Evolutionary conservation across 2,888 invertebrate genomes (phyloP).

Genomic region (Trachelus tabidus): DNA sequence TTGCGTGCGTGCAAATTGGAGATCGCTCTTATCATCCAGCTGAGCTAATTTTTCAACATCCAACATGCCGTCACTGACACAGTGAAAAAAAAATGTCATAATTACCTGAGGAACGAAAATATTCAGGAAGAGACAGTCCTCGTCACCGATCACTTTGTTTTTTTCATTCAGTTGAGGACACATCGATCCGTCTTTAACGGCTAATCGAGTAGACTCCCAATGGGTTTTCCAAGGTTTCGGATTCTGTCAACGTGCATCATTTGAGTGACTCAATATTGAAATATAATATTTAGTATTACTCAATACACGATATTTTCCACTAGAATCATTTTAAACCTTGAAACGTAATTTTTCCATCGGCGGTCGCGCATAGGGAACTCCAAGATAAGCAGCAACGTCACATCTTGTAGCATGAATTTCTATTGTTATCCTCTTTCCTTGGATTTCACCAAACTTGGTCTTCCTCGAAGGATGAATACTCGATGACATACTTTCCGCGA

Average conservation of each 20-base stretch:
- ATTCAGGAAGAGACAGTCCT: constrained; percentile 57
- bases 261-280: not conserved
- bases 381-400: constrained; percentile 46
- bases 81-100: not conserved
- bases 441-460: not conserved
- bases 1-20: not conserved
- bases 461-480: not conserved
- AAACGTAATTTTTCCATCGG: constrained; percentile 49
- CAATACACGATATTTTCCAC: no score
- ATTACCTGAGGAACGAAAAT: constrained; percentile 54
- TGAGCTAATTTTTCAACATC: constrained; percentile 16
- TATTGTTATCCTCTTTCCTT: constrained; percentile 40
- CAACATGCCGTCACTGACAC: not conserved
- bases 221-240: constrained; percentile 42
- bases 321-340: constrained; percentile 37
- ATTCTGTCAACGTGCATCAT: constrained; percentile 27
- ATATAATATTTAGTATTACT: no score
- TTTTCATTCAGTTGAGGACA: constrained; percentile 41
- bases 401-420: fast-evolving
- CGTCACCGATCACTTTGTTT: constrained; percentile 37
- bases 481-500: not conserved
- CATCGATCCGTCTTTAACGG: constrained; percentile 40
- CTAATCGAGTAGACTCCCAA: constrained; percentile 35
- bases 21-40: constrained; percentile 38
- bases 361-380: constrained; percentile 56